Percentiles rank a stretch among this genome's conserved stretches.
These are phyloP conservation scores for Gymnocypris eckloni DNA, from an alignment of 2,797 vertebrate genomes.

Conservation along the genomic window DNA sequence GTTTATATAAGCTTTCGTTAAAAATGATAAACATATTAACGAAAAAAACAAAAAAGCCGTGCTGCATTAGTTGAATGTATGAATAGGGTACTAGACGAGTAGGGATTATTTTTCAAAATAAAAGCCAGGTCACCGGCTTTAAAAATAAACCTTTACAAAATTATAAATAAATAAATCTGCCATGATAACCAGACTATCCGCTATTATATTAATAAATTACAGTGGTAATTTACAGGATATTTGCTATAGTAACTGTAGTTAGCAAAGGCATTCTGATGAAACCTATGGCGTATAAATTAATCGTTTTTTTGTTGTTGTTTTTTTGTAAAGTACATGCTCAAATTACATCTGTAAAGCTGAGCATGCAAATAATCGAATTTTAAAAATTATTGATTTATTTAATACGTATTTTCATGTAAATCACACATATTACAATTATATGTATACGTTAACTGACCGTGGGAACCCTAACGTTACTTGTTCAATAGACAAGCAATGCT, in stretches of 20 bases:
- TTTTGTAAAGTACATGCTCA: neutral
- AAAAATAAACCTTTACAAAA: neutral
- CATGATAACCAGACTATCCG: neutral
- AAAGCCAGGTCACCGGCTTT: slow-evolving; percentile 14
- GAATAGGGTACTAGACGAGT: neutral
- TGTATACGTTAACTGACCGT: neutral
- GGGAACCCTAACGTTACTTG: neutral
- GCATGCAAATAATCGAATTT: no score
- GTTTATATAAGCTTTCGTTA: neutral
- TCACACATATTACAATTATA: neutral
- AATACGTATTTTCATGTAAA: neutral
- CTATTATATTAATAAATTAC: neutral
- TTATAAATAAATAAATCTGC: neutral
- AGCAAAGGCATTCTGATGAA: neutral
- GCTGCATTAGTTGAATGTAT: neutral
- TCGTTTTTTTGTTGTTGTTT: neutral
- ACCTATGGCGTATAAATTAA: no score
- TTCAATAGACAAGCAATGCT: neutral
- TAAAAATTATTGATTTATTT: neutral
- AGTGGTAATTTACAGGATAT: neutral
- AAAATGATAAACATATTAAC: neutral
- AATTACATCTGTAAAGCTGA: neutral
- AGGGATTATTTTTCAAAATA: slow-evolving; percentile 30
- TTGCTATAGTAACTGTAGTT: neutral
- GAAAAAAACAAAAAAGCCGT: neutral